phyloP scores from a whole-genome alignment of 2,888 invertebrate genomes.

The Thereva nobilitata region DNA sequence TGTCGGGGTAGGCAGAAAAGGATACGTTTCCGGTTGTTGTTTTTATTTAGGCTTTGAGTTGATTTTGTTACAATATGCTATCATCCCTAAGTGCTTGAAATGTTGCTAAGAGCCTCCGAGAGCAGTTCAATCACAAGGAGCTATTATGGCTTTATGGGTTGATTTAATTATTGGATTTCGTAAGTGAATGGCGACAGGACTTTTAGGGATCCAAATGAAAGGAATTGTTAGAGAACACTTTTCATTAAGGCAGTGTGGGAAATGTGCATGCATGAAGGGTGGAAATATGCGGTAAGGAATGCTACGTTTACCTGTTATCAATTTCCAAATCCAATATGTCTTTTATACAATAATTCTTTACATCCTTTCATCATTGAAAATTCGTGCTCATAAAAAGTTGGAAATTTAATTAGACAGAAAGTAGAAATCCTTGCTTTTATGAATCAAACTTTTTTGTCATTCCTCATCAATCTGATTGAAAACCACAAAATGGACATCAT shows the following conservation, averaged over 20 bases:
- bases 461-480: too few species aligned
- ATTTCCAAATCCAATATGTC: too few species aligned
- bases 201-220: conserved; percentile 1
- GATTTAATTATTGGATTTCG: conserved; percentile 20
- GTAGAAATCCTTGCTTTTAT: too few species aligned
- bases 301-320: too few species aligned
- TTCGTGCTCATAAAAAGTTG: too few species aligned
- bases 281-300: too few species aligned
- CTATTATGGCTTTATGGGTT: conserved; percentile 15
- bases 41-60: conserved; percentile 35
- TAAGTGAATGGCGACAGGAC: conserved; percentile 15
- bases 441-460: too few species aligned
- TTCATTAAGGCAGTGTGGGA: not conserved
- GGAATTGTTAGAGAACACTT: too few species aligned
- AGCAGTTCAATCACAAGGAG: conserved; percentile 20
- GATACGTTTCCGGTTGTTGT: conserved; percentile 40
- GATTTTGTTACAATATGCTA: conserved; percentile 39
- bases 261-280: not conserved
- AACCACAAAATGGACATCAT: too few species aligned
- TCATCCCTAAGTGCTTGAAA: not conserved
- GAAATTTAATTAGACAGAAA: too few species aligned
- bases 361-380: too few species aligned
- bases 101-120: conserved; percentile 4
- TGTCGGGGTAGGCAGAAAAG: conserved; percentile 34
- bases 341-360: too few species aligned